These are phyloP conservation scores for Euura lappo DNA, from an alignment of 1,140 invertebrate genomes.

Conservation along the genomic window DNA sequence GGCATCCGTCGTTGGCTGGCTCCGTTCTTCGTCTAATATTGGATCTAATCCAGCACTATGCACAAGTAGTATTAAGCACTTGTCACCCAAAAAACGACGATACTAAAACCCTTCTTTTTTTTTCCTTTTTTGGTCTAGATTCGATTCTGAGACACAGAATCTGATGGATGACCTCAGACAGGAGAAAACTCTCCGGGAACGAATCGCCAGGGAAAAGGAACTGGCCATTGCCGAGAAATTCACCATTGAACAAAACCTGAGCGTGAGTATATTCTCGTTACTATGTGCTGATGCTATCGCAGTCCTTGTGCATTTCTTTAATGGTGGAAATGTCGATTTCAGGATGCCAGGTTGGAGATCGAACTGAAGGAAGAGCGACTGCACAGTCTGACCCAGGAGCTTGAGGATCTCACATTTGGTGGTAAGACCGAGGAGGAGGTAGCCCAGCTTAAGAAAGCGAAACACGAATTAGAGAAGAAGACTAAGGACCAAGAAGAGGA, in stretches of 20 bases:
- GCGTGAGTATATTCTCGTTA: conserved; percentile 67
- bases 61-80: background rate
- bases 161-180: conserved; percentile 83
- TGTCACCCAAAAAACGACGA: background rate
- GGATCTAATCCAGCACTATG: background rate
- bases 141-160: conserved; percentile 86
- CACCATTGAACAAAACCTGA: conserved; percentile 82
- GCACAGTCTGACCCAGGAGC: conserved; percentile 76
- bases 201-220: conserved; percentile 84
- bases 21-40: background rate
- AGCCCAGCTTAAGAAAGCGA: conserved; percentile 78
- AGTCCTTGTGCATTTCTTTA: conserved; percentile 10
- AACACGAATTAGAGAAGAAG: conserved; percentile 87
- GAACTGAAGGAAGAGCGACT: conserved; percentile 88
- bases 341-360: conserved; percentile 85
- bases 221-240: conserved; percentile 84
- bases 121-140: conserved; percentile 57
- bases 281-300: too few species aligned
- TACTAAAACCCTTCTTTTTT: background rate
- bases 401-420: conserved; percentile 83
- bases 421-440: conserved; percentile 88
- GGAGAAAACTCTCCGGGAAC: conserved; percentile 78
- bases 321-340: conserved; percentile 24
- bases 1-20: background rate
- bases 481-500: conserved; percentile 94